These are phyloP conservation scores for Macquaria australasica DNA, from an alignment of 2,113 vertebrate species.

Conservation along the genomic window DNA sequence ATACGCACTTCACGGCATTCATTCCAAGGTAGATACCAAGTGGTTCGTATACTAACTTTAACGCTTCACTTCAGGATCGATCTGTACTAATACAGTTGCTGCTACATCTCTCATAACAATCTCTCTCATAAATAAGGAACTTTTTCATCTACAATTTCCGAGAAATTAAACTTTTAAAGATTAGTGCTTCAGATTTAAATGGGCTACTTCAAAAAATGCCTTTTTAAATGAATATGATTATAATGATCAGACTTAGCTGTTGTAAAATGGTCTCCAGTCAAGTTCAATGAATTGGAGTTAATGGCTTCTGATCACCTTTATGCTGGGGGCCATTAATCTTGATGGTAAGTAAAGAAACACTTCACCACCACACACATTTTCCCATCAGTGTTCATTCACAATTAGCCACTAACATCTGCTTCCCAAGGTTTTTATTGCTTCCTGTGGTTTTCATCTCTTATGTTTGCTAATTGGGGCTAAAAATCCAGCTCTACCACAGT, in stretches of 20 bases:
- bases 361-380: slow-evolving; percentile 6
- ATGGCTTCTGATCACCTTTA: neutral
- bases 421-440: slow-evolving; percentile 20
- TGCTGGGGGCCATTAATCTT: neutral
- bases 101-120: neutral
- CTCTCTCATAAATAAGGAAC: neutral
- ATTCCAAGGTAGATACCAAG: too few species aligned
- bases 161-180: neutral
- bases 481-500: neutral
- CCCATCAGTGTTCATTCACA: neutral
- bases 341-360: neutral
- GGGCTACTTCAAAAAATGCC: neutral
- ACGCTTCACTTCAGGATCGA: neutral
- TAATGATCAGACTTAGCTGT: neutral
- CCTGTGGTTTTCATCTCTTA: neutral
- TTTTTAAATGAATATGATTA: neutral
- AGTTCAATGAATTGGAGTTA: neutral
- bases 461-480: slow-evolving; percentile 13
- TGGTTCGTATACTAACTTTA: neutral
- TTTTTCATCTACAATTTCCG: neutral
- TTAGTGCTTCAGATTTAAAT: neutral
- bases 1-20: too few species aligned
- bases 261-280: neutral
- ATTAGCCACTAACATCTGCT: slow-evolving; percentile 12
- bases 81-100: neutral